Base-by-base conservation (phyloP, 2,797 vertebrate species). In the Octomys mimax region DNA sequence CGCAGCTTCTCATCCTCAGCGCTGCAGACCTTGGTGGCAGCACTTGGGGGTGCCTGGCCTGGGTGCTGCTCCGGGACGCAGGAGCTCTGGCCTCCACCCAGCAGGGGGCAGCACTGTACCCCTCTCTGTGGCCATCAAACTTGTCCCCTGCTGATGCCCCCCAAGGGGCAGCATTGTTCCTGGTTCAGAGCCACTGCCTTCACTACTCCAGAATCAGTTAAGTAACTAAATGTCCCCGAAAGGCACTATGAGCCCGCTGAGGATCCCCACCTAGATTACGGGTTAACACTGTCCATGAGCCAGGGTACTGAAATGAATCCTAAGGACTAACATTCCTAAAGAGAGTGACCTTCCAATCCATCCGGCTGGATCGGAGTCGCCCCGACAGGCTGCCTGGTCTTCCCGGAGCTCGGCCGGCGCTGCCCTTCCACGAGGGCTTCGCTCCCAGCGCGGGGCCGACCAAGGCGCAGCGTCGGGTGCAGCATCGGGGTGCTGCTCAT, bases 181-280 rank as follows among this genome's bases (percentile, higher is more conserved):
- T 87, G 46, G n/a, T 28, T 94, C 24, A 31, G 19, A 83, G 82
- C 57, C 49, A 86, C 26, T 39, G 54, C 31, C 59, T 71, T 91
- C 81, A 93, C 28, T 68, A 49, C 68, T n/a, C 22, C n/a, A n/a
- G 66, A 91, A 94, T 80, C 77, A 81, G n/a, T 70, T 95, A 11
- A 80, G 13, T n/a, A 52, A n/a, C 22, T 36, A 54, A 68, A 28
- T 77, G 33, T 73, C 31, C 8, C 36, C 19, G 33, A 68, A 81
- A 46, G 57, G 81, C 49, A 8, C 31, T 28, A 42, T 71, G 66
- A 95, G 87, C 86, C 2, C 73, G 22, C 18, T 36, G 61, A 81
- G 36, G 14, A 42, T 31, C 12, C 78, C 31, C 54, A 36, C 68
- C 46, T 18, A 62, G 26, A 88, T 59, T 83, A 77, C 24, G 71